phyloP scores from a whole-genome alignment of 2,888 invertebrate species.

The Pedicia rivosa region DNA sequence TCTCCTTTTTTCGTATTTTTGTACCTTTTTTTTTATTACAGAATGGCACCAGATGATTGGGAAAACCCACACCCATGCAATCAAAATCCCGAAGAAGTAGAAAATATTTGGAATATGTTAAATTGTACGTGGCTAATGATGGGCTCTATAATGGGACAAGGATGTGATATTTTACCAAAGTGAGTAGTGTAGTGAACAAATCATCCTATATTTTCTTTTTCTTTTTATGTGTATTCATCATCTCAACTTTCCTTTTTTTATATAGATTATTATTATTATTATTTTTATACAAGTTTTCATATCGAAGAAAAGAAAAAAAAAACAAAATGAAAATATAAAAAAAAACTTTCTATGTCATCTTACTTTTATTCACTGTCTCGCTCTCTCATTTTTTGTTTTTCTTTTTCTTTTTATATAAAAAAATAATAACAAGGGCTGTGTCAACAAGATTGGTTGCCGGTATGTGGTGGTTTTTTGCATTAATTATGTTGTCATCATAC shows the following conservation, averaged over 20 bases:
- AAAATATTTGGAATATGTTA: slow-evolving; percentile 72
- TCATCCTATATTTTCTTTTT: background rate
- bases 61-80: slow-evolving; percentile 86
- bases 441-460: slow-evolving; percentile 79
- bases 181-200: slow-evolving; percentile 27
- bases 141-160: slow-evolving; percentile 83
- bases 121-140: slow-evolving; percentile 90
- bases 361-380: background rate
- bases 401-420: no score
- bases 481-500: slow-evolving; percentile 84
- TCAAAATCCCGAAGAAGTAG: slow-evolving; percentile 63
- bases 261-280: no score
- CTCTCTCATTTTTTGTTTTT: background rate
- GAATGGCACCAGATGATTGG: slow-evolving; percentile 84
- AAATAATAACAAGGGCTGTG: slow-evolving; percentile 67
- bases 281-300: no score
- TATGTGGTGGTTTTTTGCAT: slow-evolving; percentile 87
- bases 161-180: slow-evolving; percentile 84
- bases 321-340: no score
- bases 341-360: no score
- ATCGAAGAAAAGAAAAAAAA: no score
- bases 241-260: no score
- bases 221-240: background rate
- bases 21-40: slow-evolving; percentile 20
- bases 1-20: background rate